These are phyloP conservation scores for Hydrophis major DNA, from an alignment of 2,797 vertebrate species.

Conservation along the genomic window DNA sequence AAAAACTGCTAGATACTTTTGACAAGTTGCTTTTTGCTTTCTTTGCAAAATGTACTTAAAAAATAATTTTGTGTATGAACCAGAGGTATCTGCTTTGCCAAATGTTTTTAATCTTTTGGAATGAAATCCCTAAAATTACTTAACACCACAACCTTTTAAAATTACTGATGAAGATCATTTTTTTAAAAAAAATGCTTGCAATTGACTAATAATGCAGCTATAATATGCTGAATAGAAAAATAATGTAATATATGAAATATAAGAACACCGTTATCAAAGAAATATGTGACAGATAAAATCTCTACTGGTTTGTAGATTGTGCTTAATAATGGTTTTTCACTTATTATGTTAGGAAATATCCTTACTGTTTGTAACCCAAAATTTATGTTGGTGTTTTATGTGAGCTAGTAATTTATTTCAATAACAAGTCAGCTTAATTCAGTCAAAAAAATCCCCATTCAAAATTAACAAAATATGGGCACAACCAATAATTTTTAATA, in stretches of 20 bases:
- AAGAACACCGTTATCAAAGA: fast-evolving
- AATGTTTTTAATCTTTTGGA: constrained; percentile 9
- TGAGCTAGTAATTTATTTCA: neutral
- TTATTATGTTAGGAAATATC: neutral
- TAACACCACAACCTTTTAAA: constrained; percentile 6
- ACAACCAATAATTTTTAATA: neutral
- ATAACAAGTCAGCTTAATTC: neutral
- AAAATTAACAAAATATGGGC: neutral
- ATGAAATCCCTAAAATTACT: neutral
- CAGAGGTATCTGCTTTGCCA: neutral
- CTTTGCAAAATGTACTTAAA: neutral
- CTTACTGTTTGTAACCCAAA: neutral
- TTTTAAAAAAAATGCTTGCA: neutral
- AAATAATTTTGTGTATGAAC: neutral
- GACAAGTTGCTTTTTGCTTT: neutral
- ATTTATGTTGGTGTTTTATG: neutral
- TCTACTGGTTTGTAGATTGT: neutral
- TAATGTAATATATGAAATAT: constrained; percentile 3
- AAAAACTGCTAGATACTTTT: constrained; percentile 21
- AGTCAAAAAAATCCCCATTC: neutral
- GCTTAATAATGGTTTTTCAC: neutral
- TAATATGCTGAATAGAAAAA: fast-evolving
- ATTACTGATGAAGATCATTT: constrained; percentile 4
- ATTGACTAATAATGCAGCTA: constrained; percentile 25
- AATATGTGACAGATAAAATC: neutral